These are phyloP conservation scores for Schizotus pectinicornis DNA, from an alignment of 2,888 invertebrate genomes.

Conservation along the genomic window DNA sequence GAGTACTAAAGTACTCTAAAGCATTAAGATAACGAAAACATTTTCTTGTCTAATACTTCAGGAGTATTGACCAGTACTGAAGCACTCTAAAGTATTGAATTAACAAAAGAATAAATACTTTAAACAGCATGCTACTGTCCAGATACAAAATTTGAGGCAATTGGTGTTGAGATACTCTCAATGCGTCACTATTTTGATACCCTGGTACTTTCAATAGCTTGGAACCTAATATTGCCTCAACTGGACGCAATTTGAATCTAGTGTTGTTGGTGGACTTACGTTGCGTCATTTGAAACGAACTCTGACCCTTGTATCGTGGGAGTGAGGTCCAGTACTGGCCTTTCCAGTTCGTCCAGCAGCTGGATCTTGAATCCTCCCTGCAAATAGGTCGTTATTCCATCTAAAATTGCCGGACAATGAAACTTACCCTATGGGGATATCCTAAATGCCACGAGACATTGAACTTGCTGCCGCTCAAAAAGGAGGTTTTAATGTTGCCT, in stretches of 20 bases:
- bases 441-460: conserved; percentile 94
- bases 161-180: no score
- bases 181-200: no score
- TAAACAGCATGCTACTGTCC: no score
- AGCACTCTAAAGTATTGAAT: no score
- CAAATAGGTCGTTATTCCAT: conserved; percentile 21
- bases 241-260: background rate
- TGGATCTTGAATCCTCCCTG: conserved; percentile 93
- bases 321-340: conserved; percentile 84
- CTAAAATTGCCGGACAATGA: background rate
- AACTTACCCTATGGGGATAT: conserved; percentile 85
- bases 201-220: no score
- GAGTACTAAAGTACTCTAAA: no score
- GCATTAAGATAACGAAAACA: no score
- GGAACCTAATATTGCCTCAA: no score
- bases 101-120: no score
- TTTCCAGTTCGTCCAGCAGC: conserved; percentile 82
- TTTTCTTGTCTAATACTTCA: no score
- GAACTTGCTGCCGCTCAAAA: conserved; percentile 81
- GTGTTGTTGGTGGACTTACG: conserved; percentile 69
- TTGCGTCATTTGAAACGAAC: conserved; percentile 82
- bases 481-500: conserved; percentile 81
- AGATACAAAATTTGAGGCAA: no score
- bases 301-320: conserved; percentile 81
- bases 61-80: no score